Base-by-base conservation (phyloP, 2,113 vertebrate species). In the Melanotaenia duboulayi region DNA sequence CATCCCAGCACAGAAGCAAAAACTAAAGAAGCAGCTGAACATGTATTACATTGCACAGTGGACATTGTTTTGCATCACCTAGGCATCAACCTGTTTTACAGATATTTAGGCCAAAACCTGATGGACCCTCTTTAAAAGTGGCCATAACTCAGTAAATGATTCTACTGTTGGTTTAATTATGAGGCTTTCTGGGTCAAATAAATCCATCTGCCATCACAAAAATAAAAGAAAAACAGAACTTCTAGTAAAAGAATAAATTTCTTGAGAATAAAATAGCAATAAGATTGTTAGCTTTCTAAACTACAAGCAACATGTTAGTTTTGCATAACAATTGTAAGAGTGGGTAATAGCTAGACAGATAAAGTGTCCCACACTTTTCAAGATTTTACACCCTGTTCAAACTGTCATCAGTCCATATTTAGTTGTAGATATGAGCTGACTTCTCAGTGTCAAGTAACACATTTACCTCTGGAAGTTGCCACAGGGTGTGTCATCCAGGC, bases 381-480 rank as follows among this genome's bases (percentile, higher is more conserved):
- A n/a, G 16, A 20, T 55, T 55, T 39, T 19, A 25, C 10, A 7
- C 19, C 25, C 11, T 28, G 28, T 35, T 64, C 19, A 24, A 73
- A 57, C 13, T 57, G 14, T 17, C 39, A 23, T 52, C 16, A 20
- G 37, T n/a, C 8, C 39, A 37, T 32, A n/a, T 35, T 35, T 35
- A 8, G 32, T 9, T 9, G 32, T 35, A 35, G 5, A 35, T 35
- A 3, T 35, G 32, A 35, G 32, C 32, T 35, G 5, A 1, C 32
- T 35, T 35, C 32, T 32, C 42, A 46, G 13, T 8, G 52, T 39
- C 19, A 42, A 3, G 24, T 13, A 54, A 6, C 52, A 52, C 57
- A 49, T 80, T 42, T 57, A 55, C 14, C 9, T 65, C 52, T 65
- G 44, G 19, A 60, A 55, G 65, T n/a, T 44, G 20, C 19, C 35